Evolutionary conservation across 2,888 invertebrate species (phyloP).

Genomic region (Apamea sordens): DNA sequence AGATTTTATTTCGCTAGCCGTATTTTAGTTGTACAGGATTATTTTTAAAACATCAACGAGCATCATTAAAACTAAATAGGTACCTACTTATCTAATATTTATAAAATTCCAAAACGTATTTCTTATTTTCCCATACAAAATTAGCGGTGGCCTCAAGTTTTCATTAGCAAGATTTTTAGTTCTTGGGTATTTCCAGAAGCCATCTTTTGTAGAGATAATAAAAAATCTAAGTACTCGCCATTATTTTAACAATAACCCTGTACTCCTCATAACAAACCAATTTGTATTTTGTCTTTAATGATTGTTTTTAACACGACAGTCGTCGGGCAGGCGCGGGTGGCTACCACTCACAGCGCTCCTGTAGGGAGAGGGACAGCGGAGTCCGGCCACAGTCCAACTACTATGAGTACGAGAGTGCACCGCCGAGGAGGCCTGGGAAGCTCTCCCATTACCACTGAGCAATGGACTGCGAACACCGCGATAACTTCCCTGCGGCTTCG

Average conservation of each 20-base stretch:
- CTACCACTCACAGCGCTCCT: conserved; percentile 92
- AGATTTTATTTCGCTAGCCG: not conserved
- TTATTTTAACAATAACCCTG: conserved; percentile 24
- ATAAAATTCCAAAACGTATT: not conserved
- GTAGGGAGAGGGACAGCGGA: conserved; percentile 89
- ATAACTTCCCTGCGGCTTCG: conserved; percentile 27
- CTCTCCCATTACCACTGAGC: conserved; percentile 89
- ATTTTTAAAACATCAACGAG: conserved; percentile 22
- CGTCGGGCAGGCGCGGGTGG: conserved; percentile 84
- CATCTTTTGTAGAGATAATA: not conserved
- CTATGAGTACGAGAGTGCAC: conserved; percentile 95
- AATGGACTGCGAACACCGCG: conserved; percentile 54
- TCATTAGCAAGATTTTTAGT: not conserved
- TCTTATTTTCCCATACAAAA: not conserved
- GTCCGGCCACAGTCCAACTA: conserved; percentile 94
- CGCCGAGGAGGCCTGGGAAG: conserved; percentile 86
- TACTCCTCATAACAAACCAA: conserved; percentile 11
- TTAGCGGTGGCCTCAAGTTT: not conserved
- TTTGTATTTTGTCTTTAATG: conserved; percentile 41
- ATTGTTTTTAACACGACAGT: conserved; percentile 73
- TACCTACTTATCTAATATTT: not conserved
- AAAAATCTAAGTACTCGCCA: conserved; percentile 12
- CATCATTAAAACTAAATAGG: not conserved
- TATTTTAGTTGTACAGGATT: not conserved
- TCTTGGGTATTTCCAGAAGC: conserved; percentile 20